Conservation (phyloP, 2,888 invertebrate species). For the Pyrochroa serraticornis region DNA sequence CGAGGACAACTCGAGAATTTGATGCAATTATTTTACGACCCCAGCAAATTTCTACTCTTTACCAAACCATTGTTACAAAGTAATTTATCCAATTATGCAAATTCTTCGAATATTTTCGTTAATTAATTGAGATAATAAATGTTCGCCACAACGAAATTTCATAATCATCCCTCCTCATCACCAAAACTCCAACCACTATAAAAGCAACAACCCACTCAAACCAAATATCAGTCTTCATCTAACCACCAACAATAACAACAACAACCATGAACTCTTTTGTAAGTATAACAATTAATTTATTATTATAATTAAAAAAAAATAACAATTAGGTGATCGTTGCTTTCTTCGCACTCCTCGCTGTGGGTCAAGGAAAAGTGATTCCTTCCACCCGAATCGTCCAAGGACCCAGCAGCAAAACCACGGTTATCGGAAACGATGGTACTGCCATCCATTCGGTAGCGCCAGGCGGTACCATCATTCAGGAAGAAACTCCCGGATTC, state of each 20-base stretch:
- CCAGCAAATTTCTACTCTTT: no score
- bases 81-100: no score
- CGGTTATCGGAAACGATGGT: constrained; percentile 5
- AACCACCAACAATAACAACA: constrained; percentile 3
- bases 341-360: constrained; percentile 33
- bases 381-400: constrained; percentile 34
- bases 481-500: not conserved
- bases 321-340: constrained; percentile 24
- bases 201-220: not conserved
- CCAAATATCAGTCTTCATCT: not conserved
- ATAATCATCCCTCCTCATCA: no score
- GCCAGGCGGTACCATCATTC: not conserved
- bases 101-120: no score
- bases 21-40: no score
- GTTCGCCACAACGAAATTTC: no score
- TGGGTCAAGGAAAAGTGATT: constrained; percentile 24
- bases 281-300: constrained; percentile 25
- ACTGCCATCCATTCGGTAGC: not conserved
- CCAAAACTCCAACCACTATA: not conserved
- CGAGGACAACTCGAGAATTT: no score
- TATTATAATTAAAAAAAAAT: not conserved
- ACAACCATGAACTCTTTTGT: constrained; percentile 34
- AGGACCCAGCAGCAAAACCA: constrained; percentile 42
- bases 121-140: no score
- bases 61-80: no score